A percentile compares a stretch with the other conserved stretches of the same genome.
These are phyloP conservation scores for Rhopalosiphum nymphaeae DNA, from an alignment of 2,888 invertebrate species.

Conservation along the genomic window DNA sequence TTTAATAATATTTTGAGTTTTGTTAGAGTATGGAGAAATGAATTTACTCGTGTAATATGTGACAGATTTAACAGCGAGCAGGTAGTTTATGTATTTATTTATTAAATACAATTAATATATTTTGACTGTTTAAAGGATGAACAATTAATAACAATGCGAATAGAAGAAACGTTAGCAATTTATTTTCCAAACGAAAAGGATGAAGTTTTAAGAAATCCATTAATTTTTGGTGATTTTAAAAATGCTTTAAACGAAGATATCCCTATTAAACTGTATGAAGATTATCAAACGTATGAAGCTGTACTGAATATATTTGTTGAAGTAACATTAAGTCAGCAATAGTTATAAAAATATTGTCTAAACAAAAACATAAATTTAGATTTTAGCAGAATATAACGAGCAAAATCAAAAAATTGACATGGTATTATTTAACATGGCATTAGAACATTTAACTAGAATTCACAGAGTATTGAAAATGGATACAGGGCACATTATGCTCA, in stretches of 20 bases:
- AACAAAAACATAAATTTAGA: constrained; percentile 72
- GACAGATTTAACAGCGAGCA: constrained; percentile 83
- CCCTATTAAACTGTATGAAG: constrained; percentile 80
- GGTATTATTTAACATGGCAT: constrained; percentile 91
- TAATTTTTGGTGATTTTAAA: constrained; percentile 90
- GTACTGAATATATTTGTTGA: constrained; percentile 90
- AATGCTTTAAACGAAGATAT: constrained; percentile 87
- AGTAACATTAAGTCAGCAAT: constrained; percentile 71
- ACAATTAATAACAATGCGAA: constrained; percentile 75
- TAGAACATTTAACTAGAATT: constrained; percentile 90
- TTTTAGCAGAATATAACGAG: constrained; percentile 88
- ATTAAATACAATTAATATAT: not conserved
- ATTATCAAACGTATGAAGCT: constrained; percentile 89
- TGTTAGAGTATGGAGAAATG: constrained; percentile 91
- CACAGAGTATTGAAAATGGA: constrained; percentile 88
- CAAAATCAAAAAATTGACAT: constrained; percentile 79
- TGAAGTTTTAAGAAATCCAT: constrained; percentile 83
- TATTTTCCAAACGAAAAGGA: constrained; percentile 75
- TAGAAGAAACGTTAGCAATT: constrained; percentile 71
- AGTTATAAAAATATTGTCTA: not conserved
- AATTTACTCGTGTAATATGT: constrained; percentile 87
- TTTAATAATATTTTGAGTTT: constrained; percentile 80
- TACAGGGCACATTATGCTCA: constrained; percentile 85
- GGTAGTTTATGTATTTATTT: constrained; percentile 69
- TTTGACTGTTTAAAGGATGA: constrained; percentile 74